Evolutionary conservation across 2,113 vertebrate species (phyloP).

Genomic region (Cheilinus undulatus): DNA sequence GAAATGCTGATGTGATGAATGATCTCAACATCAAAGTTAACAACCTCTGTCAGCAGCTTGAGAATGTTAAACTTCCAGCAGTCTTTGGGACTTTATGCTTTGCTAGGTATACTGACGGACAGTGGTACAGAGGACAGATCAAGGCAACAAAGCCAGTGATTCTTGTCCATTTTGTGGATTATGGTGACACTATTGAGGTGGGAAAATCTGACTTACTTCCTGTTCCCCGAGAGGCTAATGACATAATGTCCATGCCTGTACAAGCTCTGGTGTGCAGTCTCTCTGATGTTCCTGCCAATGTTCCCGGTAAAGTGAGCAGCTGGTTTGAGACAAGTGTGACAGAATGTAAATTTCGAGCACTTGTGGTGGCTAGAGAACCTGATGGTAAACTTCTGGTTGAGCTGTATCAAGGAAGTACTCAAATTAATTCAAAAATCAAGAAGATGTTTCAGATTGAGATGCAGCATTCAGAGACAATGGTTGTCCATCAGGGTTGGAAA

Average conservation of each 20-base stretch:
- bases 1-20: constrained; percentile 81
- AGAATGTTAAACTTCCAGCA: constrained; percentile 60
- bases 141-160: constrained; percentile 74
- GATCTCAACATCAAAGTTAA: constrained; percentile 80
- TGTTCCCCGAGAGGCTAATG: constrained; percentile 86
- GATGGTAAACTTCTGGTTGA: constrained; percentile 90
- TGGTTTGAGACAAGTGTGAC: constrained; percentile 88
- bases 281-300: constrained; percentile 81
- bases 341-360: constrained; percentile 83
- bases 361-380: constrained; percentile 89
- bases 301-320: constrained; percentile 76
- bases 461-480: constrained; percentile 14
- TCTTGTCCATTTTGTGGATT: constrained; percentile 93
- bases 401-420: constrained; percentile 85
- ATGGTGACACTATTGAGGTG: constrained; percentile 87
- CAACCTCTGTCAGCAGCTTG: constrained; percentile 75
- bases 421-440: constrained; percentile 89
- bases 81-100: constrained; percentile 86
- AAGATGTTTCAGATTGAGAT: constrained; percentile 76
- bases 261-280: constrained; percentile 91
- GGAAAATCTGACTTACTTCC: constrained; percentile 84
- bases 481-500: constrained; percentile 21
- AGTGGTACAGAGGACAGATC: constrained; percentile 91
- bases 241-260: constrained; percentile 89
- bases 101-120: constrained; percentile 88